Evolutionary conservation across 2,888 invertebrate species (phyloP), one percentile per base, ranked within the genome.

Genomic region (Phaedon cochleariae): DNA sequence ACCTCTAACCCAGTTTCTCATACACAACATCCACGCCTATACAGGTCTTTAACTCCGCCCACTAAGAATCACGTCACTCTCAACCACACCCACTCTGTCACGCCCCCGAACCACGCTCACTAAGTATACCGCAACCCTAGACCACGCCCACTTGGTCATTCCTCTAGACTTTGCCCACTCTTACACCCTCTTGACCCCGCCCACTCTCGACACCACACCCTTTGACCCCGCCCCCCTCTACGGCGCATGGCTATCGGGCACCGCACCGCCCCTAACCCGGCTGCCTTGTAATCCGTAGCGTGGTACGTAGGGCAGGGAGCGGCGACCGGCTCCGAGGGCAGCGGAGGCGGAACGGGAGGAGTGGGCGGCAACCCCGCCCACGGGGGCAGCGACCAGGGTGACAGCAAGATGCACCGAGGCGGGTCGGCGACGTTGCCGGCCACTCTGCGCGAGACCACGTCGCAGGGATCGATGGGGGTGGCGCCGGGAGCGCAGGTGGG

Each of bases 381-480:
- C 80, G 69, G 77, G 26, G 84, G 84, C 12, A 83, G 84, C 65
- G 87, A 89, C 77, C 81, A 82, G 46, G 86, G 87, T 73, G 84
- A 84, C 76, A 80, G 80, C 52, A 86, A 87, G 74, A 83, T 83
- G 82, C 52, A 73, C 37, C 78, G 76, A 64, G 86, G 74, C 84
- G 90, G 90, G 45, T 90, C 90, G 62, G 89, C 90, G 6, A 90
- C 90, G 1, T 84, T 91, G 58, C 89, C 88, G n/a, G 88, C 88
- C 64, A 87, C 86, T 29, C 85, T 87, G 67, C 82, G 82, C 67
- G 85, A 85, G 67, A 82, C 87, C 12, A 84, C 85, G 18, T 86
- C 87, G 59, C 85, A 87, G 58, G 82, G 86, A 72, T 84, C 85
- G 63, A 79, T 83, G 78, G 79, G 79, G 22, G 73, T 75, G 29